Evolutionary conservation across 2,888 invertebrate species (phyloP), one percentile per base, ranked within the genome.

Genomic region (Cerastis leucographa): DNA sequence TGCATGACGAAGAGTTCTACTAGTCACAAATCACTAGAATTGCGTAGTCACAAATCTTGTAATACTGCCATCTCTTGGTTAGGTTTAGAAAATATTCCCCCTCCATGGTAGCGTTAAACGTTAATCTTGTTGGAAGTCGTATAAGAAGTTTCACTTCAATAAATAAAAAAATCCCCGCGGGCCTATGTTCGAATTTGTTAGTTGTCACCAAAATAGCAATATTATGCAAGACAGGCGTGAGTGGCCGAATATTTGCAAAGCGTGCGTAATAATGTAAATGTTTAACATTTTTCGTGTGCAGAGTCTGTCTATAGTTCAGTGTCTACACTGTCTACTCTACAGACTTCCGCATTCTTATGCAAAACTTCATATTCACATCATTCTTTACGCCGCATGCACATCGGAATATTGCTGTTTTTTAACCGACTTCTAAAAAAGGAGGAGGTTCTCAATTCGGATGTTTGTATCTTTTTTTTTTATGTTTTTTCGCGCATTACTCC

Each of bases 271-370:
- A 76, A 56, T 56, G 25, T 46, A 25, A n/a, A 11, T 22, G 35
- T 54, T n/a, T 14, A 25, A 67, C 59, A 14, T 29, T 2, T 54
- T 5, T 68, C 19, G n/a, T 44, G 4, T 7, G 51, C 66, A 35
- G 8, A 40, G 49, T 44, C 22, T 4, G 74, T 74, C 25, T 56
- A 25, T 14, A 56, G 64, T 64, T 17, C 5, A 40, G 4, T 17
- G 56, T 17, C 7, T 56, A 56, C 56, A 25, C 8, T 17, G 56
- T 17, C 7, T 56, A 56, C 56, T 56, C 8, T 25, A 25, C 17
- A 42, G n/a, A 64, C 42, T 64, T 64, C n/a, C 64, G 64, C n/a
- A 64, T 64, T 42, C 14, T 12, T 64, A 64, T 14, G 62, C 40
- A 22, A 62, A 62, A 62, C 62, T 64, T 1, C 40, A 64, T 14